Conservation (phyloP, 2,113 vertebrate genomes). For the Callorhinus ursinus region DNA sequence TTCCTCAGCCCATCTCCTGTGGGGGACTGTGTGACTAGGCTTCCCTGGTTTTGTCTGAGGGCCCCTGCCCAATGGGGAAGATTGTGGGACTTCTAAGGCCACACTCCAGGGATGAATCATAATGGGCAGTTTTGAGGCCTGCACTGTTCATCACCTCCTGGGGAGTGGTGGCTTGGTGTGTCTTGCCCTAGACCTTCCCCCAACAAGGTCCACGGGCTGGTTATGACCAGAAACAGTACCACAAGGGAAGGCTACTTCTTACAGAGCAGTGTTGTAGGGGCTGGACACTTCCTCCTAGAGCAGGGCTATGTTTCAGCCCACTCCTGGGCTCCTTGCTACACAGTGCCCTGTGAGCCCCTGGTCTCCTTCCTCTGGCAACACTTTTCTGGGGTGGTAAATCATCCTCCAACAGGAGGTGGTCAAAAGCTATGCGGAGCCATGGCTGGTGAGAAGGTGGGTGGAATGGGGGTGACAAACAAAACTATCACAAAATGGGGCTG, state of each 20-base stretch:
- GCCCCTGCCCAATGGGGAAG: neutral
- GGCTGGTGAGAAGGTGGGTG: neutral
- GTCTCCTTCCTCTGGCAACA: neutral
- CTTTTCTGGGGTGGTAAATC: neutral
- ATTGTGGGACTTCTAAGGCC: neutral
- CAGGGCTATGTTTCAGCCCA: neutral
- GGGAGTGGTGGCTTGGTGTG: neutral
- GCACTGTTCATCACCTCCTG: neutral
- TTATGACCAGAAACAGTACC: neutral
- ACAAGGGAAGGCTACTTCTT: neutral
- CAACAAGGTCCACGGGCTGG: neutral
- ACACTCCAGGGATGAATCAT: neutral
- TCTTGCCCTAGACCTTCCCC: neutral
- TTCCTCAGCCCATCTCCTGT: neutral
- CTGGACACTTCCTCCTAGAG: neutral
- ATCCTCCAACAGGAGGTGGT: neutral
- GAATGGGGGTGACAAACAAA: neutral
- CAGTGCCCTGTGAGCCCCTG: rapidly evolving
- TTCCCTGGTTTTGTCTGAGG: neutral
- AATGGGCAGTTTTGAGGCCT: neutral
- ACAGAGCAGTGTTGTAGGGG: neutral
- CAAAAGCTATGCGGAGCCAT: neutral
- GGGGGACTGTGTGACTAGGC: neutral
- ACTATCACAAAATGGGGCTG: neutral
- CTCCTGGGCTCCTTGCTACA: neutral